Percentiles rank a stretch among this genome's conserved stretches.
Conservation (phyloP, 1,140 invertebrate species). For the Sminthurides bifidus region DNA sequence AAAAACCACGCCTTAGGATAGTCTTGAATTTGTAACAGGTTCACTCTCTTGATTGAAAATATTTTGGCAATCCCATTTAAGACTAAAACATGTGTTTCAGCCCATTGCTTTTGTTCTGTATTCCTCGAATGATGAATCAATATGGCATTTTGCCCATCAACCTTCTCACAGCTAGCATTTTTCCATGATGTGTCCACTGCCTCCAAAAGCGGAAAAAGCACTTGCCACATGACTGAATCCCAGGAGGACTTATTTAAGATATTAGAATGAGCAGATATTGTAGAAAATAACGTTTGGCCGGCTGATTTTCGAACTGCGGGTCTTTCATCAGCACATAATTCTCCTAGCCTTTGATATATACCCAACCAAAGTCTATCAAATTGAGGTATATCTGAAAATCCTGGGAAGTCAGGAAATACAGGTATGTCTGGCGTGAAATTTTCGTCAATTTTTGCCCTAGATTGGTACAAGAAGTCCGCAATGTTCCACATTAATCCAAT, state of each 20-base stretch:
- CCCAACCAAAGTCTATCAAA: conserved; percentile 95
- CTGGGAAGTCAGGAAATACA: conserved; percentile 63
- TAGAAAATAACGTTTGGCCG: conserved; percentile 95
- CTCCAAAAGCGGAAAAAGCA: conserved; percentile 42
- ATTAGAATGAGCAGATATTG: conserved; percentile 86
- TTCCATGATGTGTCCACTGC: conserved; percentile 80
- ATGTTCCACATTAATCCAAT: conserved; percentile 98
- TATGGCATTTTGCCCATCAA: conserved; percentile 83
- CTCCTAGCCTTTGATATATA: conserved; percentile 74
- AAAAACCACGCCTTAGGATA: conserved; percentile 86
- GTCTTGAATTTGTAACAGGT: conserved; percentile 73
- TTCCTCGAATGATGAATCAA: conserved; percentile 97
- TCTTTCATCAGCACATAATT: conserved; percentile 86
- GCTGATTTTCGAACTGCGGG: conserved; percentile 96
- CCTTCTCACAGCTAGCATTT: conserved; percentile 85
- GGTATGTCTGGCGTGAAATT: conserved; percentile 36
- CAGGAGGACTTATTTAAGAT: conserved; percentile 76
- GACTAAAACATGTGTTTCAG: conserved; percentile 83
- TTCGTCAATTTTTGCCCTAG: conserved; percentile 72
- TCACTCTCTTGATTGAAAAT: conserved; percentile 79
- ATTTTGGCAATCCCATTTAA: conserved; percentile 61
- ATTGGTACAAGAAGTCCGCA: conserved; percentile 92
- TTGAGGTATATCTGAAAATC: conserved; percentile 68
- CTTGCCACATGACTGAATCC: conserved; percentile 75
- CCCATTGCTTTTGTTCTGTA: conserved; percentile 99